A percentile compares a stretch with the other conserved stretches of the same genome.
Conservation (phyloP, 2,888 invertebrate species). For the Hypolimnas misippus region DNA sequence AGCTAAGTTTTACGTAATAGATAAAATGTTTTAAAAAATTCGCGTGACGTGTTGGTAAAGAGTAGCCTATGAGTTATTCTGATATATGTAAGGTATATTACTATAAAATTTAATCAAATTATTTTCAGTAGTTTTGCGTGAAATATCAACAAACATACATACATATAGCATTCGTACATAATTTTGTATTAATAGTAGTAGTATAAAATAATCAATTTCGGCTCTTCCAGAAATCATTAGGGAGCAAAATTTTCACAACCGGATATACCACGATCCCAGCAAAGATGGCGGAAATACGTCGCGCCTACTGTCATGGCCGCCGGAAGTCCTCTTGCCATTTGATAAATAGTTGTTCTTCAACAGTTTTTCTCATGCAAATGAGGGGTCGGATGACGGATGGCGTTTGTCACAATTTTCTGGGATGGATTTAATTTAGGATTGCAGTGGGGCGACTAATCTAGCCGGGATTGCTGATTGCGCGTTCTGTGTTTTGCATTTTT, state of each 20-base stretch:
- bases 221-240: constrained; percentile 41
- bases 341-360: constrained; percentile 84
- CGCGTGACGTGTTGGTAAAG: no score
- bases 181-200: neutral
- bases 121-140: no score
- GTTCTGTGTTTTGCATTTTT: constrained; percentile 48
- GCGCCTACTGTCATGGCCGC: constrained; percentile 80
- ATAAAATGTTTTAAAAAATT: no score
- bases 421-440: constrained; percentile 81
- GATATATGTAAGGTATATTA: no score
- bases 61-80: no score
- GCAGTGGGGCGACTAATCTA: constrained; percentile 69
- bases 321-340: constrained; percentile 81
- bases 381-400: constrained; percentile 80
- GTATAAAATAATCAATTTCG: neutral
- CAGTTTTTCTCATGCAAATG: constrained; percentile 84
- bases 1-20: no score
- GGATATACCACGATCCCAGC: constrained; percentile 1
- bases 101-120: no score
- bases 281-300: constrained; percentile 77
- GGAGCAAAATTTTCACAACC: constrained; percentile 23
- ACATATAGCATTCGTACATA: no score
- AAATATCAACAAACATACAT: no score
- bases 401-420: constrained; percentile 81
- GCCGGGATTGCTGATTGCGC: constrained; percentile 60